These are phyloP conservation scores for Microcebus tavaratra DNA, from an alignment of 2,113 vertebrate species.

Conservation along the genomic window DNA sequence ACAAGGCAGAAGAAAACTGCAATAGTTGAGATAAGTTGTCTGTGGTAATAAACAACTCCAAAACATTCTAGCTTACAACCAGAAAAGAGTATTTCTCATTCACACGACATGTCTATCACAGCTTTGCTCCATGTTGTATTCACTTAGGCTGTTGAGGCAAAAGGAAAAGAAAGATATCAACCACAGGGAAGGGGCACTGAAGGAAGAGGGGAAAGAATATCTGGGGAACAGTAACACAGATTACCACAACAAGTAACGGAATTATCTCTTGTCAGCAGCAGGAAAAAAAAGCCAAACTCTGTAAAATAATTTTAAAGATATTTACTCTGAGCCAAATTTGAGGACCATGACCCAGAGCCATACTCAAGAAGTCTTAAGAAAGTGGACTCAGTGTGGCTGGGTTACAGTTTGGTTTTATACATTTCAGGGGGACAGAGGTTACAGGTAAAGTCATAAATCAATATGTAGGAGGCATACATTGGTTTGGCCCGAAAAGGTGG, in stretches of 20 bases:
- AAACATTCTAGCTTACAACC: background rate
- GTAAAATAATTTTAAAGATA: too few relatives aligned
- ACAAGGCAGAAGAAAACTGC: background rate
- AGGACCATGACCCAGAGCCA: too few relatives aligned
- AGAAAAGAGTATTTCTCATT: background rate
- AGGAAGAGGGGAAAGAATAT: background rate
- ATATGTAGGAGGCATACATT: too few relatives aligned
- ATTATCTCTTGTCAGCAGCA: background rate
- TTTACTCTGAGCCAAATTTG: too few relatives aligned
- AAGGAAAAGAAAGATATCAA: background rate
- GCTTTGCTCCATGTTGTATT: background rate
- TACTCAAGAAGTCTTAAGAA: too few relatives aligned
- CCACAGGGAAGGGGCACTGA: background rate
- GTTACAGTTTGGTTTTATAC: too few relatives aligned
- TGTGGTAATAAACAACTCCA: slow-evolving; percentile 13
- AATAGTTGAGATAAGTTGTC: background rate
- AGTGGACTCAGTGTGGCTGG: too few relatives aligned
- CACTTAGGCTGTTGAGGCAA: background rate
- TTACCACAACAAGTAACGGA: background rate
- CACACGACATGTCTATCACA: background rate
- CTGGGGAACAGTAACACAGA: background rate
- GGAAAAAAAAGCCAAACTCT: too few relatives aligned
- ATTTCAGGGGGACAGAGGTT: too few relatives aligned
- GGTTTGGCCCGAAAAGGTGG: too few relatives aligned
- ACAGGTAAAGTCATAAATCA: too few relatives aligned